Evolutionary conservation across 1,140 invertebrate species (phyloP).

Genomic region (Drosophila navojoa): DNA sequence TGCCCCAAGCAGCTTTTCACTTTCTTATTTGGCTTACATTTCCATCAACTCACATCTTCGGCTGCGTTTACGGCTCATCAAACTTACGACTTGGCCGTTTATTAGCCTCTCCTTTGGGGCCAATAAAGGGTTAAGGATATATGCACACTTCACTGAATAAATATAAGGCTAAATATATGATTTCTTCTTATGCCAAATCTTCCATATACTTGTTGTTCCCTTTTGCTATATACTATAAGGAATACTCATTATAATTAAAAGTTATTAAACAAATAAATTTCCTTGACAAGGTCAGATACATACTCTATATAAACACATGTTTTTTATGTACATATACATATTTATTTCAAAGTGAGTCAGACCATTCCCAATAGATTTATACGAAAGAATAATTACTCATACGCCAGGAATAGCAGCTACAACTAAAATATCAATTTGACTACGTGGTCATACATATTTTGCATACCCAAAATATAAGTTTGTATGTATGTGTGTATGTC

Average conservation of each 20-base stretch:
- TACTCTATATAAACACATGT: neutral
- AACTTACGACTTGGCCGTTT: slow-evolving; percentile 39
- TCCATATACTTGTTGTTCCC: neutral
- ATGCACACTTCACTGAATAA: neutral
- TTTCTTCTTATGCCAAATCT: neutral
- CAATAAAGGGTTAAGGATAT: slow-evolving; percentile 44
- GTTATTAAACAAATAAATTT: slow-evolving; percentile 1
- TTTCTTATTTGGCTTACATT: neutral
- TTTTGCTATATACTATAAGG: neutral
- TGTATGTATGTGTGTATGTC: too few relatives aligned
- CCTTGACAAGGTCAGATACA: slow-evolving; percentile 18
- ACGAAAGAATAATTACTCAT: slow-evolving; percentile 47
- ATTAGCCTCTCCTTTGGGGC: slow-evolving; percentile 22
- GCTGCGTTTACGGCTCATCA: slow-evolving; percentile 55
- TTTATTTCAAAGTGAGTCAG: slow-evolving; percentile 44
- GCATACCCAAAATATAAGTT: neutral
- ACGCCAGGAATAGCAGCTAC: slow-evolving; percentile 33
- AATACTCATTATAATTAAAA: neutral
- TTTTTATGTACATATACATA: slow-evolving; percentile 10
- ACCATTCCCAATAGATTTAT: slow-evolving; percentile 17
- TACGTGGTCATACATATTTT: neutral
- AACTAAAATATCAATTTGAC: slow-evolving; percentile 4
- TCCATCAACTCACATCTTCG: slow-evolving; percentile 6
- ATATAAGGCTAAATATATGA: neutral
- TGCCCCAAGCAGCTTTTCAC: neutral